These are phyloP conservation scores for Psittacula cyanocephala DNA, from an alignment of 2,113 vertebrate genomes.

Conservation along the genomic window DNA sequence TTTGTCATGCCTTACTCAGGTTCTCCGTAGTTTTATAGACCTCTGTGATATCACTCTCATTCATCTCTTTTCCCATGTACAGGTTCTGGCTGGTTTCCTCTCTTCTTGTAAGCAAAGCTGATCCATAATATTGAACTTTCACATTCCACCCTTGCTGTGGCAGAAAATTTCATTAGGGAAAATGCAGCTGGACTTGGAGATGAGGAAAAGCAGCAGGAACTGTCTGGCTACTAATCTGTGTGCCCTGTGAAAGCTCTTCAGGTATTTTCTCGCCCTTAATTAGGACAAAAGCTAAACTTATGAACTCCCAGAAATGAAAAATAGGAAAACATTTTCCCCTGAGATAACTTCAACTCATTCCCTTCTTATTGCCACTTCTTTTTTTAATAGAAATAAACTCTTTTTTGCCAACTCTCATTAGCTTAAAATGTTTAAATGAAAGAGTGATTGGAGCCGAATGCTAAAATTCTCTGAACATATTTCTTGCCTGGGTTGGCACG, in stretches of 20 bases:
- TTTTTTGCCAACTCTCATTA: neutral
- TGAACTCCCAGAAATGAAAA: neutral
- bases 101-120: neutral
- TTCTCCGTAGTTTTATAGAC: neutral
- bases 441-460: neutral
- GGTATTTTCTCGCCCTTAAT: neutral
- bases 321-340: neutral
- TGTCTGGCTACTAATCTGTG: neutral
- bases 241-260: neutral
- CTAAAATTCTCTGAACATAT: neutral
- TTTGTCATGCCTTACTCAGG: neutral
- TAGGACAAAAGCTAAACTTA: neutral
- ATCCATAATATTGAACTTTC: neutral
- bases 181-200: neutral
- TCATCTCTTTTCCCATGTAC: neutral
- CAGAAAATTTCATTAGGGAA: neutral
- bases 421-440: constrained; percentile 19
- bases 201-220: neutral
- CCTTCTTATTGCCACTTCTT: neutral
- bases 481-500: neutral
- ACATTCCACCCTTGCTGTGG: neutral
- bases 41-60: neutral
- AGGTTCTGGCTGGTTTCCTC: neutral
- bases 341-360: neutral
- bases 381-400: neutral